Conservation (phyloP, 2,797 vertebrate species). For the Bradypus variegatus region DNA sequence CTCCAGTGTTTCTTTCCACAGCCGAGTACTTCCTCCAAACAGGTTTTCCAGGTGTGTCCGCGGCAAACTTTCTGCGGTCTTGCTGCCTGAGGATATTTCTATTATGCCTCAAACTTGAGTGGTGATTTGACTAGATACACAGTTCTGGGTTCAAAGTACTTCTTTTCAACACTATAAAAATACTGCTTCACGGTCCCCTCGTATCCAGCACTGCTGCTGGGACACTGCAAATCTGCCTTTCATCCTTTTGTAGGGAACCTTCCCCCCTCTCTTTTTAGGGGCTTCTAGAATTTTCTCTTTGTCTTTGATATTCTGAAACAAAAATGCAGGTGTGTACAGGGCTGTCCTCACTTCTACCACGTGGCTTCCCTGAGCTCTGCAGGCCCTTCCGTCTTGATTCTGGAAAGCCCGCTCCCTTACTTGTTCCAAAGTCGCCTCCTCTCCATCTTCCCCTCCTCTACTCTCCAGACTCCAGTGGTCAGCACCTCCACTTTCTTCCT, state of each 20-base stretch:
- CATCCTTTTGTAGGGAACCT: neutral
- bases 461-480: neutral
- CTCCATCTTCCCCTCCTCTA: fast-evolving
- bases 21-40: neutral
- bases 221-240: neutral
- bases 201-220: neutral
- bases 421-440: neutral
- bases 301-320: neutral
- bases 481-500: neutral
- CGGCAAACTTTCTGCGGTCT: neutral
- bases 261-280: neutral
- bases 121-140: neutral
- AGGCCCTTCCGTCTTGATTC: neutral
- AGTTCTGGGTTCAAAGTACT: neutral
- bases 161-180: too few species aligned
- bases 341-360: neutral
- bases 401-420: fast-evolving
- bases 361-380: neutral
- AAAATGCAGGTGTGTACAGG: neutral
- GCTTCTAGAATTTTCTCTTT: neutral
- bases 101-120: neutral
- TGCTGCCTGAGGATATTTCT: neutral
- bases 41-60: neutral
- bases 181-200: neutral
- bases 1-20: neutral